Percentiles rank a stretch among this genome's conserved stretches.
These are phyloP conservation scores for Pomacea maculata DNA, from an alignment of 1,140 invertebrate species.

Conservation along the genomic window DNA sequence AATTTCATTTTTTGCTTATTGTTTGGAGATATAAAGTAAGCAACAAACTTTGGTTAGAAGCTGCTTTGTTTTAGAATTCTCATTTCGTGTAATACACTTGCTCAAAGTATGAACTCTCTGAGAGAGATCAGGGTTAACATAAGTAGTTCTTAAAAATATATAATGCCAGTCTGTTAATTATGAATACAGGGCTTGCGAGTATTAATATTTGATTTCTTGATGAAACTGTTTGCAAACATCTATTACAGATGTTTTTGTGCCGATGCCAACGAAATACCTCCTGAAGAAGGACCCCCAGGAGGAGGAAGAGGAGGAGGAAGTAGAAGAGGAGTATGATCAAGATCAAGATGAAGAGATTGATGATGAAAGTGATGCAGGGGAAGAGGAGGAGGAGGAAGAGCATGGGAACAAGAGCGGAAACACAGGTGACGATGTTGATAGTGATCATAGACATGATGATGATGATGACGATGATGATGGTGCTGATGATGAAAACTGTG, in stretches of 20 bases:
- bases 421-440: neutral
- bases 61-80: too few relatives aligned
- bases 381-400: conserved; percentile 1
- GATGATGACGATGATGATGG: neutral
- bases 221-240: conserved; percentile 1
- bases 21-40: too few relatives aligned
- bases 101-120: too few relatives aligned
- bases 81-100: too few relatives aligned
- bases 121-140: too few relatives aligned
- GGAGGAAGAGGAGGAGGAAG: neutral
- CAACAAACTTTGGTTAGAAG: too few relatives aligned
- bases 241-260: conserved; percentile 47
- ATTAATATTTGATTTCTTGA: too few relatives aligned
- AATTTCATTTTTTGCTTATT: too few relatives aligned
- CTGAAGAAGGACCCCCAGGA: conserved; percentile 23
- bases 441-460: neutral
- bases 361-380: neutral
- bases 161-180: too few relatives aligned
- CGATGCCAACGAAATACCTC: conserved; percentile 48
- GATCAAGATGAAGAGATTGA: conserved; percentile 11
- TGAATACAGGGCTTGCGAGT: too few relatives aligned
- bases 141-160: too few relatives aligned
- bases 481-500: neutral
- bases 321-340: neutral
- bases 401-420: neutral